Base-by-base conservation (phyloP, 2,113 vertebrate genomes). In the Etia nguti region DNA sequence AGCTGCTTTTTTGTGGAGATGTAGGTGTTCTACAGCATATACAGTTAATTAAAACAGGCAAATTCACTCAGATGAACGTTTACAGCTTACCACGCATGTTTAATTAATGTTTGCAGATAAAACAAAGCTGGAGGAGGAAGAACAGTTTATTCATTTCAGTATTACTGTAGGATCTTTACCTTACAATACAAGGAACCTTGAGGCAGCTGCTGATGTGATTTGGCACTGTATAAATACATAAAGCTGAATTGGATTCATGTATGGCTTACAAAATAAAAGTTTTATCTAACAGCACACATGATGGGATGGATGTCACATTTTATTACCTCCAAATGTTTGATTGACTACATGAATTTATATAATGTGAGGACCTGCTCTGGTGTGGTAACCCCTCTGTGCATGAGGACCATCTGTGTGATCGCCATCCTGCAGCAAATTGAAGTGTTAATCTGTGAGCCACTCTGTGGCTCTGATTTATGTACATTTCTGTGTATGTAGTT, bases 341-440 rank as follows among this genome's bases (percentile, higher is more conserved):
- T 15, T 70, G 22, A 70, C 36, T 41, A 2, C 36, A 68, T 13
- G 11, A 22, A 13, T 41, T 1, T n/a, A 5, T 68, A 5, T 0
- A 1, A 68, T 68, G 62, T 68, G 34, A 70, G 36, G 1, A 41
- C 20, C 34, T 65, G 60, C 8, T 6, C 65, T 73, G 38, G 3
- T 70, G 38, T 26, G 22, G 22, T 70, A 0, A 24, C 4, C 7
- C 7, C 38, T 16, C 38, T 43, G 65, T 73, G 65, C 13, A 70
- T 4, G 22, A 43, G 0, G 13, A 2, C 8, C 8, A 5, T 16
- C 38, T 43, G 38, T 10, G 10, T 34, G 26, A 0, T 8, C 15
- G 16, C 46, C 46, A 8, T 41, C 41, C 22, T 24, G 54, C 31
- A 24, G 62, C 3, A 68, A 29, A 6, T 10, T 60, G 29, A 62